Base-by-base conservation (phyloP, 2,888 invertebrate species). In the Cerastis leucographa region DNA sequence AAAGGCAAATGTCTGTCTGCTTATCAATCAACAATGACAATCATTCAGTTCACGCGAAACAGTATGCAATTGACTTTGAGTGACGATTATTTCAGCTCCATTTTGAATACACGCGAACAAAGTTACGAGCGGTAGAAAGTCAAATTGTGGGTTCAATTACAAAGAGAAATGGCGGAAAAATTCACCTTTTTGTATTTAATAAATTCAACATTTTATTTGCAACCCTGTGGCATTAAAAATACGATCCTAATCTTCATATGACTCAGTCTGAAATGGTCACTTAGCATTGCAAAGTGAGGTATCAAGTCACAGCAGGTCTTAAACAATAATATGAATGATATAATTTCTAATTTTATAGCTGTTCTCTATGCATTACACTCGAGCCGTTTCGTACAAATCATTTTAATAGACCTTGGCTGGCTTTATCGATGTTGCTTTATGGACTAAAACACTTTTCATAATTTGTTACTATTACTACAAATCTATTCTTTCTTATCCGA, bases 321-420 rank as follows among this genome's bases (percentile, higher is more conserved):
- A 54, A 74, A 81, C 51, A 80, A 85, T 76, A 74, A 76, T 76
- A 74, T 72, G 74, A 69, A 69, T 86, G 85, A 85, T 73, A 82
- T 85, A 82, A 85, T 79, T 70, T 72, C 74, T 62, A 79, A 78
- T 79, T 81, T 76, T 78, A 78, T 56, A 66, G 64, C 61, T 62
- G 40, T 71, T 84, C 44, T 25, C 68, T 71, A 65, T 68, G 49
- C 67, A 81, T 70, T 56, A 62, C 56, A 73, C 64, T 72, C 42
- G 54, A 82, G 35, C 49, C 2, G 69, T 59, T 72, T 70, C 35
- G 17, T 72, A 76, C 61, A 72, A 62, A 81, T 70, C 61, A 69
- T 76, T 71, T 81, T 62, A 62, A 76, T 76, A 59, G 46, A 68
- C 71, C 35, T 73, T 56, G 68, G 25, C 54, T 78, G 22, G 44